Conservation (phyloP, 2,113 vertebrate species). For the Daphoenositta chrysoptera region DNA sequence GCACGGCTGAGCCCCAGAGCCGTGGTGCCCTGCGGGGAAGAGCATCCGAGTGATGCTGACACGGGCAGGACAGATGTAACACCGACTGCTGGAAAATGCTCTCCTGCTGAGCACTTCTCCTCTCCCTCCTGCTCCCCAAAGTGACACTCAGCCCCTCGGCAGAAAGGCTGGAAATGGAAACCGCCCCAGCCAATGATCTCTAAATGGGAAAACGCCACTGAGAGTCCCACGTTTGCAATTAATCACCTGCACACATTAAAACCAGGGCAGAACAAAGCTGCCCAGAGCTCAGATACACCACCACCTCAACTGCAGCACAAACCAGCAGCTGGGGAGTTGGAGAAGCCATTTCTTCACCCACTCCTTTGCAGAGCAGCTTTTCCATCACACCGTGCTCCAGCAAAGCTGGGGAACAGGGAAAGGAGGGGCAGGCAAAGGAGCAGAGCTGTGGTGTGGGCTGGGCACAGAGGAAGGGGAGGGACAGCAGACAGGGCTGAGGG, state of each 20-base stretch:
- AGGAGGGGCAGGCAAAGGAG: neutral
- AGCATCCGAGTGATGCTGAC: neutral
- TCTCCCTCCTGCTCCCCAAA: neutral
- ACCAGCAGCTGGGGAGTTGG: neutral
- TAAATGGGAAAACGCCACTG: rapidly evolving
- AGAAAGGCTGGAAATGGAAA: neutral
- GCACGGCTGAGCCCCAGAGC: neutral
- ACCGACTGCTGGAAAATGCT: neutral
- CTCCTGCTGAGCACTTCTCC: neutral
- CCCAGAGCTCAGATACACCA: neutral
- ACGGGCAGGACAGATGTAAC: neutral
- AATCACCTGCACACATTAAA: neutral
- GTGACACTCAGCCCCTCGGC: neutral
- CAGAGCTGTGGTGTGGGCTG: rapidly evolving
- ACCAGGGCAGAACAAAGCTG: neutral
- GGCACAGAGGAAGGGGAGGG: neutral
- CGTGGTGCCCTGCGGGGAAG: rapidly evolving
- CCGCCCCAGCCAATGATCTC: neutral
- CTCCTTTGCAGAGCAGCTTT: neutral
- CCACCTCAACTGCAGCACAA: neutral
- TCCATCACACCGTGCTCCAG: neutral
- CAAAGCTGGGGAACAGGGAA: neutral
- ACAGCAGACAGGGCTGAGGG: neutral
- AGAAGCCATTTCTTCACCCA: neutral
- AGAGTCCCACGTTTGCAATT: rapidly evolving